A percentile compares a stretch with the other conserved stretches of the same genome.
Evolutionary conservation across 2,797 vertebrate genomes (phyloP).

Genomic region (Neosilurus hyrtlii): DNA sequence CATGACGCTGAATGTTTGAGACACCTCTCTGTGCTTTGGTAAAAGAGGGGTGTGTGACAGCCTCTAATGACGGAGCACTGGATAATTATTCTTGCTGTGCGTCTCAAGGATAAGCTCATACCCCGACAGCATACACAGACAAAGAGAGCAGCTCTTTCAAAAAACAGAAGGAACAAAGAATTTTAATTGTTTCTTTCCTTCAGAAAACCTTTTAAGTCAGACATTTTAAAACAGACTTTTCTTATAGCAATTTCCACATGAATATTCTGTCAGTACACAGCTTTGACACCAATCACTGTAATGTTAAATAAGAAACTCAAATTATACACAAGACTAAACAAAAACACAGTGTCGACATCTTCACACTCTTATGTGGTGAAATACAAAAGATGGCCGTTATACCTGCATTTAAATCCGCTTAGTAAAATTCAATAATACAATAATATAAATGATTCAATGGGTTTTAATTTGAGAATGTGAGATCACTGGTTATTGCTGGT

Average conservation of each 20-base stretch:
- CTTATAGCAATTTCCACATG: background rate
- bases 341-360: background rate
- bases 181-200: constrained; percentile 9
- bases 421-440: background rate
- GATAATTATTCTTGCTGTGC: constrained; percentile 33
- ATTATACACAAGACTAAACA: background rate
- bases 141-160: constrained; percentile 12
- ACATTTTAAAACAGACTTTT: constrained; percentile 8
- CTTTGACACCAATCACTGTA: background rate
- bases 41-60: constrained; percentile 35
- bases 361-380: background rate
- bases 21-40: constrained; percentile 33
- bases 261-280: background rate
- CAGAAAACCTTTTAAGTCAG: background rate
- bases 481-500: background rate
- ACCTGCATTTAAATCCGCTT: background rate
- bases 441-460: background rate
- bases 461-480: background rate
- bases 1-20: constrained; percentile 19
- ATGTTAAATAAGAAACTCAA: background rate
- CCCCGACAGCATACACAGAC: background rate
- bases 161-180: background rate
- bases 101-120: constrained; percentile 29
- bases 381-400: background rate
- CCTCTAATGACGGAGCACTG: constrained; percentile 32